Percentiles rank a stretch among this genome's conserved stretches.
These are phyloP conservation scores for Drosophila micromelanica DNA, from an alignment of 1,140 invertebrate species.

Conservation along the genomic window DNA sequence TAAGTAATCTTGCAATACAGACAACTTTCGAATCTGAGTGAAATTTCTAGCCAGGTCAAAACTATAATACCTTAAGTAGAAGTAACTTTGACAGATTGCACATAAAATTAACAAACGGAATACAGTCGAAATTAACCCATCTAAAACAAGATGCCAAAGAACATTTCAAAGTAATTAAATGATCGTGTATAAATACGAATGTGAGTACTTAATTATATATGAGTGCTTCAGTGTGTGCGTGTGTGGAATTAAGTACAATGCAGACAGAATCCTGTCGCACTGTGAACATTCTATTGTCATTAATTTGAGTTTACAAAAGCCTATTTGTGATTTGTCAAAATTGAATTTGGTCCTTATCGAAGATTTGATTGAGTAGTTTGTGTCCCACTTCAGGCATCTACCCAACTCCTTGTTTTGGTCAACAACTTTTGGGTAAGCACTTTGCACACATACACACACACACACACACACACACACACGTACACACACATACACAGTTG, in stretches of 20 bases:
- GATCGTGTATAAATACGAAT: constrained; percentile 51
- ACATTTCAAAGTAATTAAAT: constrained; percentile 67
- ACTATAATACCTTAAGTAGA: neutral
- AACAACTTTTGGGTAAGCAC: constrained; percentile 64
- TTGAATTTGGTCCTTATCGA: constrained; percentile 75
- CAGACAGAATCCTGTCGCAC: constrained; percentile 4
- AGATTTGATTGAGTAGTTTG: constrained; percentile 68
- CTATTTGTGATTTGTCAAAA: constrained; percentile 82
- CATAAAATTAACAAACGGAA: constrained; percentile 20
- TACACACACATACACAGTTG: constrained; percentile 48
- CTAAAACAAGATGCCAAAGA: constrained; percentile 41
- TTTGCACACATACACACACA: constrained; percentile 55
- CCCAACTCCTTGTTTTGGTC: neutral
- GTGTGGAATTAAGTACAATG: constrained; percentile 59
- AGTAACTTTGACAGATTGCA: neutral
- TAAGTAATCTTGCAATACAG: no score
- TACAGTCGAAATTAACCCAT: constrained; percentile 35
- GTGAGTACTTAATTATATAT: constrained; percentile 18
- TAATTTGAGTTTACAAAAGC: constrained; percentile 77
- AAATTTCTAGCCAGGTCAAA: no score
- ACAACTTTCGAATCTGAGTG: no score
- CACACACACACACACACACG: constrained; percentile 37
- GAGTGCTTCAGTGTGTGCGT: constrained; percentile 26
- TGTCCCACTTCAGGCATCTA: constrained; percentile 15
- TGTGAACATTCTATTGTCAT: constrained; percentile 46